Conservation (phyloP, 2,888 invertebrate species). For the Gastracanthus pulcherrimus region DNA sequence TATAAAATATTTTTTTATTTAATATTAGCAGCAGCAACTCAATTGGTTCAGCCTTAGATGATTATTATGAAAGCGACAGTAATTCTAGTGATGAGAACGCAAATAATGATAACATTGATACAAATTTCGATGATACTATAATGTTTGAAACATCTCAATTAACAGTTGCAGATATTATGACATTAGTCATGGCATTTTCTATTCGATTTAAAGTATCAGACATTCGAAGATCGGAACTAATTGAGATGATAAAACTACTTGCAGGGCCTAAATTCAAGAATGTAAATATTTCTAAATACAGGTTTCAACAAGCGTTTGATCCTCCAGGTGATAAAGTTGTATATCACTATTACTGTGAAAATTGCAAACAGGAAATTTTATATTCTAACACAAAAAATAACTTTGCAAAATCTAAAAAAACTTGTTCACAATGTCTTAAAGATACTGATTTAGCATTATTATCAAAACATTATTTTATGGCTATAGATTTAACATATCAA, state of each 20-base stretch:
- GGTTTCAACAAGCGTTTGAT: slow-evolving; percentile 15
- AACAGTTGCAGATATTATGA: background rate
- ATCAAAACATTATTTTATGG: background rate
- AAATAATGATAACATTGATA: too few species aligned
- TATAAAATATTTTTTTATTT: too few species aligned
- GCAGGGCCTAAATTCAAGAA: slow-evolving; percentile 16
- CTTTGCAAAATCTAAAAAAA: background rate
- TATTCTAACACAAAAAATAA: background rate
- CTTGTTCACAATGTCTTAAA: background rate
- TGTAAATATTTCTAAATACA: too few species aligned
- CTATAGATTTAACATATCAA: too few species aligned
- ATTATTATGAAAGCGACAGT: too few species aligned
- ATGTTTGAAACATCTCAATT: background rate
- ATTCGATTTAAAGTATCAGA: background rate
- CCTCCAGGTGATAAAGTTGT: background rate
- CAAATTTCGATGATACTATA: too few species aligned
- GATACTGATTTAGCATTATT: background rate
- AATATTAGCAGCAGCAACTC: too few species aligned
- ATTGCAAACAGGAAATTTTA: background rate
- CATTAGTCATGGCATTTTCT: background rate
- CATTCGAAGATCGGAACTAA: background rate
- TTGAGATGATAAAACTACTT: background rate
- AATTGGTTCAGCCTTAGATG: too few species aligned
- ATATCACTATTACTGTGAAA: background rate
- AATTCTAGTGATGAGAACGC: too few species aligned